Percentiles rank a stretch among this genome's conserved stretches.
phyloP scores from a whole-genome alignment of 2,888 invertebrate genomes.

The Pedicia rivosa region DNA sequence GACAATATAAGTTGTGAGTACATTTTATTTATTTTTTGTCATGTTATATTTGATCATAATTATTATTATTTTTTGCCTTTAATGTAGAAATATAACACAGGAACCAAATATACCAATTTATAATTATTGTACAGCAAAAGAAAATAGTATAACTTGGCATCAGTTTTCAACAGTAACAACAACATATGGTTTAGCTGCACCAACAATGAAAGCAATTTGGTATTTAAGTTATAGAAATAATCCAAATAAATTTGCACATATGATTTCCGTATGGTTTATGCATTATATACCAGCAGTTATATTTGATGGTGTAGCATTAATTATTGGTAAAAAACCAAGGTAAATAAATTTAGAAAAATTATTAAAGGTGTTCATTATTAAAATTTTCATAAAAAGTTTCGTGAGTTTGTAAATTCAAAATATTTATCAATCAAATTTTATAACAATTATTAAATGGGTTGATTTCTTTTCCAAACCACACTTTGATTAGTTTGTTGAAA shows the following conservation, averaged over 20 bases:
- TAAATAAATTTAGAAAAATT: constrained; percentile 23
- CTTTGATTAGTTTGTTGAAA: too few species aligned
- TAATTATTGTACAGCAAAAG: constrained; percentile 72
- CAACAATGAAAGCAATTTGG: constrained; percentile 50
- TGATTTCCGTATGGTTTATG: constrained; percentile 41
- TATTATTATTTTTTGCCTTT: background rate
- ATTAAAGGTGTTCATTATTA: background rate
- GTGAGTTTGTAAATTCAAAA: background rate
- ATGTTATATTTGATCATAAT: background rate
- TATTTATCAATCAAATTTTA: background rate
- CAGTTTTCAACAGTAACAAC: constrained; percentile 41
- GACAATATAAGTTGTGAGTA: constrained; percentile 20
- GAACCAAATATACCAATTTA: constrained; percentile 49
- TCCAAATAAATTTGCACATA: constrained; percentile 35
- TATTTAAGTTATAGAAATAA: constrained; percentile 45
- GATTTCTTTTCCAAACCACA: too few species aligned
- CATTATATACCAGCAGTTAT: constrained; percentile 50
- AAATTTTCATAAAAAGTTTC: background rate
- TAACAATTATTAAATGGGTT: background rate
- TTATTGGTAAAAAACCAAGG: constrained; percentile 43
- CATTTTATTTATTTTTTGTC: background rate
- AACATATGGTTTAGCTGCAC: constrained; percentile 39
- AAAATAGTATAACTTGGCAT: constrained; percentile 71
- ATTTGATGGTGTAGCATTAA: constrained; percentile 36
- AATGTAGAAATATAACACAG: constrained; percentile 12